Percentiles rank a stretch among this genome's conserved stretches.
Evolutionary conservation across 1,140 invertebrate genomes (phyloP).

Genomic region (Pomacea maculata): DNA sequence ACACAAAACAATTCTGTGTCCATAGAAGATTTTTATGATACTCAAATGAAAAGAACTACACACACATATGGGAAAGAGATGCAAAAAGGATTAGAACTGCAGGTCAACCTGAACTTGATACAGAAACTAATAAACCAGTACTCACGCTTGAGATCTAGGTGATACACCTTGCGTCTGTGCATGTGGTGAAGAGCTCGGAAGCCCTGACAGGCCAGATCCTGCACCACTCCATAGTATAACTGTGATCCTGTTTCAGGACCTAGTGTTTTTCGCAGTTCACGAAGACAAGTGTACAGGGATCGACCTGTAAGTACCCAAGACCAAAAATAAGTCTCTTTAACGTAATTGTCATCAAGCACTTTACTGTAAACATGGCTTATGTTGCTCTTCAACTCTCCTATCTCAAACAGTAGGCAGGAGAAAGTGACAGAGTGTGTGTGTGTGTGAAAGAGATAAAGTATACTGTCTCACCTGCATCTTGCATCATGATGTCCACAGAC

Average conservation of each 20-base stretch:
- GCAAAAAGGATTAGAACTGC: neutral
- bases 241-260: neutral
- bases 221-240: neutral
- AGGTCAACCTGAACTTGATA: neutral
- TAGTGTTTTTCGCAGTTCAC: neutral
- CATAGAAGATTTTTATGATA: neutral
- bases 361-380: neutral
- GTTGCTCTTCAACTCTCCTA: neutral
- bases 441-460: neutral
- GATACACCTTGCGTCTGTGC: conserved; percentile 1
- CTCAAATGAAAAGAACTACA: neutral
- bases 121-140: neutral
- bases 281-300: neutral
- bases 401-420: too few species aligned
- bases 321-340: neutral
- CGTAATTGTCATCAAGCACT: too few species aligned
- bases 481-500: conserved; percentile 7
- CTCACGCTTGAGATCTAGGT: conserved; percentile 16
- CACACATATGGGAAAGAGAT: neutral
- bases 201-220: neutral
- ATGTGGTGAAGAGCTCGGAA: conserved; percentile 2
- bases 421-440: too few species aligned
- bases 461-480: conserved; percentile 9
- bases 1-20: neutral
- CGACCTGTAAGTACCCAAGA: neutral